phyloP scores from a whole-genome alignment of 2,113 vertebrate species.

The Cyanoderma ruficeps region DNA sequence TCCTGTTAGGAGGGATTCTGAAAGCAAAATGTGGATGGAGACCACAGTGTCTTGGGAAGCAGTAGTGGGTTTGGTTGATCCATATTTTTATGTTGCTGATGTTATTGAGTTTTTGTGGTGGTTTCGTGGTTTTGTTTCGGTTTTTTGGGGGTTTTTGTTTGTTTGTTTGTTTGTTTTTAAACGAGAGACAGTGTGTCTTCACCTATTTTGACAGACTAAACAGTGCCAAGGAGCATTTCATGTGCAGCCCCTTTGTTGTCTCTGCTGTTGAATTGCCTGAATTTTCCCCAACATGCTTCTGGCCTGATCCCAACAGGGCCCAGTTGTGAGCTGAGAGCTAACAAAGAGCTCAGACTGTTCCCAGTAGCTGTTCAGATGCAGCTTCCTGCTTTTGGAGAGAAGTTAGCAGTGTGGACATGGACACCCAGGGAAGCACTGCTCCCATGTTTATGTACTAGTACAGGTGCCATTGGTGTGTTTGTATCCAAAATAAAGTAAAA shows the following conservation, averaged over 20 bases:
- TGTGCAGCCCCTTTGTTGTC: neutral
- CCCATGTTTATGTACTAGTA: accelerated
- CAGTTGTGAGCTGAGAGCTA: neutral
- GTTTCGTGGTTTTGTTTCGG: neutral
- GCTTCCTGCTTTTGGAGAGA: neutral
- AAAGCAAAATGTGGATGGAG: neutral
- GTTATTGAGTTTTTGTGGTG: neutral
- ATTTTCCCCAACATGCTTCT: neutral
- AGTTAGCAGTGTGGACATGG: neutral
- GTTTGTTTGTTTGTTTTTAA: neutral
- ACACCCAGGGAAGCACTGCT: neutral
- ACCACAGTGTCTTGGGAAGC: neutral
- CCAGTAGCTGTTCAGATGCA: neutral
- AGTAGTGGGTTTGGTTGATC: neutral
- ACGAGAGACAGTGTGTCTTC: neutral
- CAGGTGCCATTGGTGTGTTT: neutral
- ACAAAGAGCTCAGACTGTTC: accelerated
- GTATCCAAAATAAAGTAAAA: neutral
- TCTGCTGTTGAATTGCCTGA: neutral
- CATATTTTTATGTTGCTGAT: neutral
- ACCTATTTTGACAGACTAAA: neutral
- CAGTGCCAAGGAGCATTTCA: neutral
- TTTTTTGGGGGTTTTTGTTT: neutral
- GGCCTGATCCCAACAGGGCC: neutral
- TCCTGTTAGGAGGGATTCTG: neutral